Percentiles rank a stretch among this genome's conserved stretches.
Conservation (phyloP, 2,888 invertebrate species). For the Lycia hirtaria region DNA sequence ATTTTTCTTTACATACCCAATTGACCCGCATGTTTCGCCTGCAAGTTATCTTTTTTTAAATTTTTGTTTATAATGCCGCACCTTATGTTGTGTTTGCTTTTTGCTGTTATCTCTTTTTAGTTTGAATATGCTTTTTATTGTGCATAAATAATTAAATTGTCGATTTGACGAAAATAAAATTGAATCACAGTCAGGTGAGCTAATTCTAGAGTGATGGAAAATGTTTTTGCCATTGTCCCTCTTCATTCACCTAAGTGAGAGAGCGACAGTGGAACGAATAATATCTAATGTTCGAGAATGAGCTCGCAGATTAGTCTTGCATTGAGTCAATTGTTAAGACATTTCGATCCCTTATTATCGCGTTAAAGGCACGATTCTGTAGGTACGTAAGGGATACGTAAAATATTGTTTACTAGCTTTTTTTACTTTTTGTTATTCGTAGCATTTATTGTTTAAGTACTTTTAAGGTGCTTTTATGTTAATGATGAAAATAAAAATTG, state of each 20-base stretch:
- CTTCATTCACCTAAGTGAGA: neutral
- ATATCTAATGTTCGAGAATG: neutral
- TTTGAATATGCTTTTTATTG: slow-evolving; percentile 10
- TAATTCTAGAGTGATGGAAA: neutral
- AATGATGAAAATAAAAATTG: slow-evolving; percentile 27
- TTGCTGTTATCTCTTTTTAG: slow-evolving; percentile 53
- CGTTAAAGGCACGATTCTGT: slow-evolving; percentile 4
- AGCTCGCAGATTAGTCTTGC: neutral
- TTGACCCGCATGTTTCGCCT: neutral
- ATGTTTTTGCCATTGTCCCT: neutral
- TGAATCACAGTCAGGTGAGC: too few relatives aligned
- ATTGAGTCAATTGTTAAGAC: neutral
- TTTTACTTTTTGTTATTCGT: slow-evolving; percentile 61
- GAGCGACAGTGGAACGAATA: neutral
- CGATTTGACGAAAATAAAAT: neutral
- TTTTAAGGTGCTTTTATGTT: slow-evolving; percentile 57
- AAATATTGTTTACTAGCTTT: slow-evolving; percentile 3
- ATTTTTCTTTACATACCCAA: too few relatives aligned
- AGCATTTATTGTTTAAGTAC: slow-evolving; percentile 59
- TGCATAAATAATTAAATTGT: too few relatives aligned
- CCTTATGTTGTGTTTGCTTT: slow-evolving; percentile 60
- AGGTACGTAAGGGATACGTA: neutral
- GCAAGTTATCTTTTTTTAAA: neutral
- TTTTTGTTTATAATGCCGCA: slow-evolving; percentile 33
- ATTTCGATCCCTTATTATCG: neutral